Evolutionary conservation across 2,888 invertebrate genomes (phyloP).

Genomic region (Cancer borealis): DNA sequence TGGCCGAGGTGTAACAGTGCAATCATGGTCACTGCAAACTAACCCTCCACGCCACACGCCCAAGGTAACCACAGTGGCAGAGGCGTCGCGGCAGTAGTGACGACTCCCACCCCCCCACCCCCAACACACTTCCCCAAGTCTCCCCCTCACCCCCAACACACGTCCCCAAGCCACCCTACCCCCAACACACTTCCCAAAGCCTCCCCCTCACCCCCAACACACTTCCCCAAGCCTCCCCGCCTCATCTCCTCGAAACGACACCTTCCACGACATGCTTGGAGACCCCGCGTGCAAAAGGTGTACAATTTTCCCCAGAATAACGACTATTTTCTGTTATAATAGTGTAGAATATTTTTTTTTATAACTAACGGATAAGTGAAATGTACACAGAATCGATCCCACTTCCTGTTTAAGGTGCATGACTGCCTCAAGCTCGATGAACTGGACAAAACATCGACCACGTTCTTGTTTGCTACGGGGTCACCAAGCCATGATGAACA

Average conservation of each 20-base stretch:
- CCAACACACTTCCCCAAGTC: no score
- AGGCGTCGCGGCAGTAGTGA: background rate
- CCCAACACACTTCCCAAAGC: no score
- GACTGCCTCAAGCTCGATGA: background rate
- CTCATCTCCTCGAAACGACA: no score
- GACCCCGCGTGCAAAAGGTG: background rate
- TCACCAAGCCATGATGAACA: background rate
- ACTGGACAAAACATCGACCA: background rate
- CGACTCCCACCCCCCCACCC: no score
- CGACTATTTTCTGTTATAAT: background rate
- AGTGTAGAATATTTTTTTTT: background rate
- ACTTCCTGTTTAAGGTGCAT: background rate
- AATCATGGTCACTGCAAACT: conserved; percentile 7
- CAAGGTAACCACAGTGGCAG: background rate
- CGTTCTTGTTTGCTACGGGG: background rate
- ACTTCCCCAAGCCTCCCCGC: background rate
- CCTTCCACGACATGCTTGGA: background rate
- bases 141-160: no score
- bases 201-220: background rate
- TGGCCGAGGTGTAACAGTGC: background rate
- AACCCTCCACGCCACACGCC: background rate
- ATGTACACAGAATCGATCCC: background rate
- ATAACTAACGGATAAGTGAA: background rate
- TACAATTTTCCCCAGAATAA: background rate
- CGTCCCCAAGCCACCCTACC: background rate